phyloP scores from a whole-genome alignment of 1,140 invertebrate species.

The Sminthurides bifidus region DNA sequence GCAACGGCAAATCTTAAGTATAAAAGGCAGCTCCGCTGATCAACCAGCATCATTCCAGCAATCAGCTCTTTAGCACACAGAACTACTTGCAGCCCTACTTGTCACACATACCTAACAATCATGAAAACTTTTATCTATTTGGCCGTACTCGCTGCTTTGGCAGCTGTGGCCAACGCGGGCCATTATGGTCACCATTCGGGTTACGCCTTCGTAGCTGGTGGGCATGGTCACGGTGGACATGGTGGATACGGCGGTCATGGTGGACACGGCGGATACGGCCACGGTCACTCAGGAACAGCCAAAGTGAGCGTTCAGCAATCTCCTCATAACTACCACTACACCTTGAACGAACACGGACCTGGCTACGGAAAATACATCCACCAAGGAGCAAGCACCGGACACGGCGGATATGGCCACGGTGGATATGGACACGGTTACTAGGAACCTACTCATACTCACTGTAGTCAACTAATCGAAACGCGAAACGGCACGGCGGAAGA shows the following conservation, averaged over 20 bases:
- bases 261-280: constrained; percentile 4
- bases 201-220: constrained; percentile 5
- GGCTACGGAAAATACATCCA: constrained; percentile 9
- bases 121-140: too few species aligned
- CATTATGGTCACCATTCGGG: not conserved
- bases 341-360: constrained; percentile 9
- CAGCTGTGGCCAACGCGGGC: not conserved
- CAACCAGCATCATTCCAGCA: too few species aligned
- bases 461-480: too few species aligned
- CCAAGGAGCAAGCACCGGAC: constrained; percentile 3
- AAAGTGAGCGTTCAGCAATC: constrained; percentile 9
- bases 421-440: constrained; percentile 10
- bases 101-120: too few species aligned
- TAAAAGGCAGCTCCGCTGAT: too few species aligned
- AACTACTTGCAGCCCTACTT: too few species aligned
- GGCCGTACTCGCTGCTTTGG: not conserved
- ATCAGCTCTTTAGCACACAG: too few species aligned
- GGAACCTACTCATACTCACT: too few species aligned
- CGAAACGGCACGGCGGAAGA: too few species aligned
- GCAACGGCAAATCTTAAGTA: too few species aligned
- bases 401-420: constrained; percentile 1
- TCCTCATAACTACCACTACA: constrained; percentile 13
- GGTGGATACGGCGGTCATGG: not conserved
- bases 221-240: not conserved
- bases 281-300: constrained; percentile 1